Percentiles rank a stretch among this genome's conserved stretches.
Evolutionary conservation across 1,140 invertebrate species (phyloP).

Genomic region (Melitaea cinxia): DNA sequence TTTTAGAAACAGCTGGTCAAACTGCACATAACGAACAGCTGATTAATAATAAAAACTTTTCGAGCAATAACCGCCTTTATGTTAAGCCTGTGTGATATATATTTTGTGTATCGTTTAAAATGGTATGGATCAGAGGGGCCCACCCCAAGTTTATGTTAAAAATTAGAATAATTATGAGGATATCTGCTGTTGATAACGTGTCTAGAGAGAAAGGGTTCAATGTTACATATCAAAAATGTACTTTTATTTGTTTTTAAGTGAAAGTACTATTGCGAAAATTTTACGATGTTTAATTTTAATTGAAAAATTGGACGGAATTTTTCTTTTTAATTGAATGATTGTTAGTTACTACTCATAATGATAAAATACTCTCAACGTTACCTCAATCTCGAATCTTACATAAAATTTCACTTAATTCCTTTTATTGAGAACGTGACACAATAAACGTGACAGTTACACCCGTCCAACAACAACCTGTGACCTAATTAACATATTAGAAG

Average conservation of each 20-base stretch:
- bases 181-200: conserved; percentile 23
- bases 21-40: conserved; percentile 5
- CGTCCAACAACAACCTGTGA: no score
- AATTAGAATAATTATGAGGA: conserved; percentile 32
- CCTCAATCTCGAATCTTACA: background rate
- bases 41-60: background rate
- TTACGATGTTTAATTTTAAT: no score
- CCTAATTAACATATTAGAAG: conserved; percentile 3
- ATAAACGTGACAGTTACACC: no score
- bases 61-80: conserved; percentile 9
- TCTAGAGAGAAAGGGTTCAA: background rate
- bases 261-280: background rate
- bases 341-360: no score
- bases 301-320: no score
- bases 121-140: conserved; percentile 15
- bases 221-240: background rate
- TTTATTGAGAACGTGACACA: background rate
- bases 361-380: background rate
- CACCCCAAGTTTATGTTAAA: conserved; percentile 17
- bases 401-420: background rate
- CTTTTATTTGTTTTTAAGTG: background rate
- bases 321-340: no score
- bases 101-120: background rate
- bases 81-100: background rate
- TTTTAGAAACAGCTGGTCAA: conserved; percentile 7